Base-by-base conservation (phyloP, 2,888 invertebrate genomes). In the Cheilosia impressa region DNA sequence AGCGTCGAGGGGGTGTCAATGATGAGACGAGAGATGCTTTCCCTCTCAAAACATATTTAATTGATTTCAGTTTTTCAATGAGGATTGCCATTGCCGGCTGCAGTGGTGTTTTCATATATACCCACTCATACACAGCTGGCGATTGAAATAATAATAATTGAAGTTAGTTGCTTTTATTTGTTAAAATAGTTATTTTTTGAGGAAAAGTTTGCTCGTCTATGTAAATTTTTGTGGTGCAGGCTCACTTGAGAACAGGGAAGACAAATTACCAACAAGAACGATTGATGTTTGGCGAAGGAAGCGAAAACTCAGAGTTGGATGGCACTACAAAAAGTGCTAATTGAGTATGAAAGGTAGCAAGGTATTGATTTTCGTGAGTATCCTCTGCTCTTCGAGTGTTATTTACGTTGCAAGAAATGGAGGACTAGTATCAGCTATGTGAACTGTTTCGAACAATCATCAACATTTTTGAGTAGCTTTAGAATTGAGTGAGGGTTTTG, bases 61-160 rank as follows among this genome's bases (percentile, higher is more conserved):
- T 84, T 84, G 80, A 84, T 84, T 84, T 84, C 75, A 65, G 55
- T 66, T 75, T 65, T 80, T 75, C 84, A 76, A 71, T 79, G 65
- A 53, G 71, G 43, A 77, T 69, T 57, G 55, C 43, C 27, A 47
- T 72, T 66, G 45, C 45, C 66, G 4, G 17, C 43, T 43, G 55
- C 22, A 31, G 65, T 55, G 57, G 47, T 34, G 10, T 58, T 41
- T 50, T 63, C 17, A 24, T 50, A 50, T 24, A 22, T 22, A 22
- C 22, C 22, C 22, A 22, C 22, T 22, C 22, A 24, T 34, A 22
- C n/a, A 71, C 71, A 63, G 53, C 31, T 53, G 62, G 55, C 43
- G 65, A 58, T 57, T 34, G 58, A 41, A 24, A 65, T 58, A 65
- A 41, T 72, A 79, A 79, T 58, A 72, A 79, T 58, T 57, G 79